A percentile compares a stretch with the other conserved stretches of the same genome.
Evolutionary conservation across 1,140 invertebrate genomes (phyloP).

Genomic region (Ostrea edulis): DNA sequence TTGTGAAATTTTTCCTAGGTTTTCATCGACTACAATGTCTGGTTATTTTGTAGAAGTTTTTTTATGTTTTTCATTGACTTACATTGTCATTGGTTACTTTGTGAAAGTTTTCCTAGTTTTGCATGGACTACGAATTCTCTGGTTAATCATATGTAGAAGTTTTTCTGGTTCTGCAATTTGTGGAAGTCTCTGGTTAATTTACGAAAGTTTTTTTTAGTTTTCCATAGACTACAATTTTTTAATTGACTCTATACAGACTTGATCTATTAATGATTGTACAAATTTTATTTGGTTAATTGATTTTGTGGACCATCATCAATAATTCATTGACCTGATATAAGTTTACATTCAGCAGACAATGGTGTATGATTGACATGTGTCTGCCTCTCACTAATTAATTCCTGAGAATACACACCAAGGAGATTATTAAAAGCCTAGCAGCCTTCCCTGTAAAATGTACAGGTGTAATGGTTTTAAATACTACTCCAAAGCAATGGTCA

Average conservation of each 20-base stretch:
- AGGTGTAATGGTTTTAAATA: too few species aligned
- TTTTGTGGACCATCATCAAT: not conserved
- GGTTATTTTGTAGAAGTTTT: too few species aligned
- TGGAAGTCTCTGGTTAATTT: too few species aligned
- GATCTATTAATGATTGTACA: not conserved
- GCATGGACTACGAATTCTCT: too few species aligned
- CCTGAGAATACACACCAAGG: not conserved
- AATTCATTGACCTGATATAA: not conserved
- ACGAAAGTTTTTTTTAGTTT: too few species aligned
- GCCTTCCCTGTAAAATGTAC: too few species aligned
- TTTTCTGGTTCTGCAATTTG: not conserved
- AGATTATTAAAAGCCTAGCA: not conserved
- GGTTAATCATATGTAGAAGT: not conserved
- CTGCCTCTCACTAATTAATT: not conserved
- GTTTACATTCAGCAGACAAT: not conserved
- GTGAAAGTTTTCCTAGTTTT: too few species aligned
- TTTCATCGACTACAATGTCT: too few species aligned
- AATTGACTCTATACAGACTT: not conserved
- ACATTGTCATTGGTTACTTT: too few species aligned
- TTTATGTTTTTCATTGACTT: too few species aligned
- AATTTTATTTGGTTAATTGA: not conserved
- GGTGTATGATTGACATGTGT: not conserved
- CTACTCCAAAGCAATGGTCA: too few species aligned
- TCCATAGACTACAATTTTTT: not conserved
- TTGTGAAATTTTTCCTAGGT: too few species aligned